These are phyloP conservation scores for Archips crataeganus DNA, from an alignment of 2,888 invertebrate genomes.

Conservation along the genomic window DNA sequence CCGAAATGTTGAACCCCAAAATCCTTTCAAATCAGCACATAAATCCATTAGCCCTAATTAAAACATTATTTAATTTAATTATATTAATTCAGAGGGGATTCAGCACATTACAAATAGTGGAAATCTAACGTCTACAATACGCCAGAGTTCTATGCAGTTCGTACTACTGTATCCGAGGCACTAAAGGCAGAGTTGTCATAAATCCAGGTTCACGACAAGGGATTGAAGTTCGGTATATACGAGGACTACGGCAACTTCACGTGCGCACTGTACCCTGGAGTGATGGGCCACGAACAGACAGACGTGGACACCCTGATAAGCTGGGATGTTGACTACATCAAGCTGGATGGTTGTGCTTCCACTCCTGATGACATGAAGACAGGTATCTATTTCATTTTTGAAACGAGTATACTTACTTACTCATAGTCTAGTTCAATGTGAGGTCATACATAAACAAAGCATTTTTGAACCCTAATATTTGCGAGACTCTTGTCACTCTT, in stretches of 20 bases:
- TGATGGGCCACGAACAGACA: slow-evolving; percentile 86
- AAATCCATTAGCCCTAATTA: too few species aligned
- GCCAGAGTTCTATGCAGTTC: neutral
- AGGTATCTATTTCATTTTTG: slow-evolving; percentile 59
- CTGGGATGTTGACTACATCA: slow-evolving; percentile 93
- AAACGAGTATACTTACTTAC: neutral
- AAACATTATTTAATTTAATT: too few species aligned
- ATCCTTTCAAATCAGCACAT: too few species aligned
- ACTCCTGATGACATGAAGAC: slow-evolving; percentile 84
- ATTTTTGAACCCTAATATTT: neutral
- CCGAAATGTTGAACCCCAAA: too few species aligned
- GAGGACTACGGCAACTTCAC: slow-evolving; percentile 92
- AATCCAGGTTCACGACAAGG: slow-evolving; percentile 88
- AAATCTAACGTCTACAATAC: neutral
- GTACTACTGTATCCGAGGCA: neutral
- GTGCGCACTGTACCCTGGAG: slow-evolving; percentile 93
- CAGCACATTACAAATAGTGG: too few species aligned
- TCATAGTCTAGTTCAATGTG: too few species aligned
- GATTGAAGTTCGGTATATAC: slow-evolving; percentile 93
- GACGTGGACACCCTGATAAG: slow-evolving; percentile 92
- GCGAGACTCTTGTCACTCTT: too few species aligned
- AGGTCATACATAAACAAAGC: neutral
- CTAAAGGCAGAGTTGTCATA: neutral
- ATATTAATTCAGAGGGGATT: neutral
- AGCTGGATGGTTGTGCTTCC: slow-evolving; percentile 93